A percentile compares a stretch with the other conserved stretches of the same genome.
Evolutionary conservation across 2,888 invertebrate species (phyloP).

Genomic region (Acrobeloides nanus): DNA sequence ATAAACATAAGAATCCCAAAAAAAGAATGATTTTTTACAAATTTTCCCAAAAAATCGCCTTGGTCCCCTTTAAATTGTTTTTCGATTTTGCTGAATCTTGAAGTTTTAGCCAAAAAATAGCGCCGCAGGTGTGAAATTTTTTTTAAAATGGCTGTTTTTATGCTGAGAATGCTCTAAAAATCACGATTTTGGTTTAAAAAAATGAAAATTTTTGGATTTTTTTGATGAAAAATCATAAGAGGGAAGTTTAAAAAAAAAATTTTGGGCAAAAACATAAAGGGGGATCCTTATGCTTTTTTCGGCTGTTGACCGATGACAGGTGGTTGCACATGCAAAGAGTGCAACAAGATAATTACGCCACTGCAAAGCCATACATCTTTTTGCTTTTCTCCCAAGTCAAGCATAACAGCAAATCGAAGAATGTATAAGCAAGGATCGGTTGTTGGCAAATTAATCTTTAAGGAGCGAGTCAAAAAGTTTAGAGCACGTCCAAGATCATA

Average conservation of each 20-base stretch:
- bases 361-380: constrained; percentile 64
- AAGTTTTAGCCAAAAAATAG: too few relatives aligned
- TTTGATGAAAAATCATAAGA: too few relatives aligned
- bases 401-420: constrained; percentile 81
- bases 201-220: too few relatives aligned
- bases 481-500: constrained; percentile 89
- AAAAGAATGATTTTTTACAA: too few relatives aligned
- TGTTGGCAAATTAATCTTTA: constrained; percentile 66
- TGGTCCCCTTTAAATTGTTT: too few relatives aligned
- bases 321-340: constrained; percentile 11
- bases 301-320: background rate
- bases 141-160: too few relatives aligned
- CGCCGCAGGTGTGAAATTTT: too few relatives aligned
- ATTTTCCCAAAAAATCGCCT: too few relatives aligned
- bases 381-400: constrained; percentile 78
- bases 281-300: background rate
- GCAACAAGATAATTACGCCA: constrained; percentile 9
- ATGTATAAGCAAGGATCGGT: constrained; percentile 91
- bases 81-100: too few relatives aligned
- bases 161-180: too few relatives aligned
- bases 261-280: background rate
- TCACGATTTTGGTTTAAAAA: too few relatives aligned
- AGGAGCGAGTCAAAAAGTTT: constrained; percentile 74
- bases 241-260: constrained; percentile 7
- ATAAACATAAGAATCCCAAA: too few relatives aligned